Evolutionary conservation across 37 sponge, comb jelly and placozoan species (phyloP).

Genomic region (Bolinopsis microptera): DNA sequence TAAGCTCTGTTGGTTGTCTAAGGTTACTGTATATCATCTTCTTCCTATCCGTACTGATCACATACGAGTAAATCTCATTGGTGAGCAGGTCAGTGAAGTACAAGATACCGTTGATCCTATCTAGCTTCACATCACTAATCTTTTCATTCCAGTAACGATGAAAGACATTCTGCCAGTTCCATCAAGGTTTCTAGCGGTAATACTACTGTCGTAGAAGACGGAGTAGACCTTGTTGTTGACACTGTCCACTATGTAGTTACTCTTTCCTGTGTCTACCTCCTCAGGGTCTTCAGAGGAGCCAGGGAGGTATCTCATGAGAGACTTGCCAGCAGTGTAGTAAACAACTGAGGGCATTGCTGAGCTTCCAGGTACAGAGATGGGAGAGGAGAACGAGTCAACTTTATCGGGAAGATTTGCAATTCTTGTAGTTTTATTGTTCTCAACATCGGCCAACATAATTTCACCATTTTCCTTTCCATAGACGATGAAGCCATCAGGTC

Average conservation of each 20-base stretch:
- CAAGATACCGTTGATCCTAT: neutral
- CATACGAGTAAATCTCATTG: neutral
- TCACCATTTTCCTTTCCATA: neutral
- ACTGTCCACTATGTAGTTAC: neutral
- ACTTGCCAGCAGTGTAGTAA: neutral
- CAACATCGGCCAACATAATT: neutral
- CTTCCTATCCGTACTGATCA: neutral
- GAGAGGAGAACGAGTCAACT: neutral
- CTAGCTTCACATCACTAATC: neutral
- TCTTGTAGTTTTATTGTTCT: neutral
- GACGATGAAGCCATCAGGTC: neutral
- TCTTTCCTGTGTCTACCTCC: neutral
- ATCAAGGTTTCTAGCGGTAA: neutral
- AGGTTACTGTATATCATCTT: neutral
- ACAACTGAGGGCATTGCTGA: neutral
- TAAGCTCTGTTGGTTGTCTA: neutral
- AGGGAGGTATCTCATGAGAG: neutral
- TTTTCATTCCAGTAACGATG: neutral
- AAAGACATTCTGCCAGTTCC: neutral
- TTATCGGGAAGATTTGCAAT: neutral
- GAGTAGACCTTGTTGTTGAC: neutral
- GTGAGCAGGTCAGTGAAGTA: neutral
- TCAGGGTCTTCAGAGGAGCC: neutral
- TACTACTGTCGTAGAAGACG: neutral
- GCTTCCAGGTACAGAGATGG: neutral